Evolutionary conservation across 2,797 vertebrate genomes (phyloP).

Genomic region (Fratercula arctica): DNA sequence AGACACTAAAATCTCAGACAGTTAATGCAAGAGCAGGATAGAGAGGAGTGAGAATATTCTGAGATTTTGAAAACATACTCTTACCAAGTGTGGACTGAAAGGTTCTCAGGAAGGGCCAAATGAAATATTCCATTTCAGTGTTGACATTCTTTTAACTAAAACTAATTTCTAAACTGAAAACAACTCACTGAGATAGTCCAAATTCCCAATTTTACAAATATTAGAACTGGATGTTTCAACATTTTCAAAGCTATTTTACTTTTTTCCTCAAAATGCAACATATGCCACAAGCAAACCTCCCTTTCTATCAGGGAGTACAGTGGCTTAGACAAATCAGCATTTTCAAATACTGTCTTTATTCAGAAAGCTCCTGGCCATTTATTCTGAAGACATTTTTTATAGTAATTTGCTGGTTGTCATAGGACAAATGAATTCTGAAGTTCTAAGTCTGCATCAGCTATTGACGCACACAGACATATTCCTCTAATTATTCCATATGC

Average conservation of each 20-base stretch:
- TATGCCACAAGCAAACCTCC: background rate
- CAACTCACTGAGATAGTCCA: constrained; percentile 11
- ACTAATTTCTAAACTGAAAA: constrained; percentile 50
- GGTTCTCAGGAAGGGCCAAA: constrained; percentile 59
- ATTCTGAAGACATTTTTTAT: background rate
- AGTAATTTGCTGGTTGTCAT: constrained; percentile 21
- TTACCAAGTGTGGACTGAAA: constrained; percentile 49
- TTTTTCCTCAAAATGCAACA: background rate
- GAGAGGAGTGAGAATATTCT: constrained; percentile 53
- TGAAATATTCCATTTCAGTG: constrained; percentile 59
- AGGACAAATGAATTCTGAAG: constrained; percentile 25
- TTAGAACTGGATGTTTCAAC: background rate
- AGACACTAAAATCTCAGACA: constrained; percentile 65
- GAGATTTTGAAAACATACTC: constrained; percentile 59
- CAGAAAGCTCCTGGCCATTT: constrained; percentile 9
- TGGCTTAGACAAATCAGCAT: background rate
- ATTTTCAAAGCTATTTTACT: background rate
- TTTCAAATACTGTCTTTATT: constrained; percentile 1
- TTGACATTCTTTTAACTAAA: constrained; percentile 60
- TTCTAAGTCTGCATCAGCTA: constrained; percentile 25
- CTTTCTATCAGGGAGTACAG: background rate
- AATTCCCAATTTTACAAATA: constrained; percentile 5
- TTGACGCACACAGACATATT: constrained; percentile 47
- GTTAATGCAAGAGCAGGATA: constrained; percentile 57
- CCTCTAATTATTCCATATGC: constrained; percentile 59